phyloP scores from a whole-genome alignment of 2,113 vertebrate genomes.

The Tetraodon nigroviridis region DNA sequence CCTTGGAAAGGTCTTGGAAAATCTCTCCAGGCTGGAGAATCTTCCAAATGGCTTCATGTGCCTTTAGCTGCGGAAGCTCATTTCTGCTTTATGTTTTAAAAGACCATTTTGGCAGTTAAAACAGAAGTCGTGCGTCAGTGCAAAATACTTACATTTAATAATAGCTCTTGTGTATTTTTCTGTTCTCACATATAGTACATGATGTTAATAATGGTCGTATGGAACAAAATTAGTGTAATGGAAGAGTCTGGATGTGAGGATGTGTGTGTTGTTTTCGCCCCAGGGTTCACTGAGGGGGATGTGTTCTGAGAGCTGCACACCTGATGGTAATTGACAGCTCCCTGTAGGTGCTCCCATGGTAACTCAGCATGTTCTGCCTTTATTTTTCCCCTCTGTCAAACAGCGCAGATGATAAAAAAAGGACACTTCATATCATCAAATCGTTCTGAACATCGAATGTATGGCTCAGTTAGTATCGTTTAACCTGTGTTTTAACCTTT shows the following conservation, averaged over 20 bases:
- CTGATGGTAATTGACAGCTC: slow-evolving; percentile 44
- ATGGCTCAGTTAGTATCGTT: not conserved
- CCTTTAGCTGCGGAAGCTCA: not conserved
- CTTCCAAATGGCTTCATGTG: not conserved
- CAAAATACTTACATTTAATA: not conserved
- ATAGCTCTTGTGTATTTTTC: too few species aligned
- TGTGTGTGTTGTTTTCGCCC: slow-evolving; percentile 1
- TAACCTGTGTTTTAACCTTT: too few species aligned
- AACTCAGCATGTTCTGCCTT: slow-evolving; percentile 33
- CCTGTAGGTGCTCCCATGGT: slow-evolving; percentile 23
- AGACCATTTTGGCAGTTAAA: not conserved
- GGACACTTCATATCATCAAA: slow-evolving; percentile 16
- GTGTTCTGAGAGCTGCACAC: slow-evolving; percentile 9
- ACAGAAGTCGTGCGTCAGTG: not conserved
- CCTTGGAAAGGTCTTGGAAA: too few species aligned
- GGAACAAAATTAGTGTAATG: not conserved
- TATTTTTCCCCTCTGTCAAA: slow-evolving; percentile 4
- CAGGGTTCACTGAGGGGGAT: slow-evolving; percentile 9
- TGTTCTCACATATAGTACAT: too few species aligned
- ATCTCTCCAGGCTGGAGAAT: not conserved
- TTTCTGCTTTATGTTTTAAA: slow-evolving; percentile 1
- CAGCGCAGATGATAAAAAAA: not conserved
- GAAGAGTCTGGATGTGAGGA: not conserved
- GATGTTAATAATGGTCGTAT: too few species aligned
- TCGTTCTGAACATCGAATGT: not conserved